Percentiles rank a stretch among this genome's conserved stretches.
phyloP scores from a whole-genome alignment of 2,888 invertebrate genomes.

The Nyleta sp. region DNA sequence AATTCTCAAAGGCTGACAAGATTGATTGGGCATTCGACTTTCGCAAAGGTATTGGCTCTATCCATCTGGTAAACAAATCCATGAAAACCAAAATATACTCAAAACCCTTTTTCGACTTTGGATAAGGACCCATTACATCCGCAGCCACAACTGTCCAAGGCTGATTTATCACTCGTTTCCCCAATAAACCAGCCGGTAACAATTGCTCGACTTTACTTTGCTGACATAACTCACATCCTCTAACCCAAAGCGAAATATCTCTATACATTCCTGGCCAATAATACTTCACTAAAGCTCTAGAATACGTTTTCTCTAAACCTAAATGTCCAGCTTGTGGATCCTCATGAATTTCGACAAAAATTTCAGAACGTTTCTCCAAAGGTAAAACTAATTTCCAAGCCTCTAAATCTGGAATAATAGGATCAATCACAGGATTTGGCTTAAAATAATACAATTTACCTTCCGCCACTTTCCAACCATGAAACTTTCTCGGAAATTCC shows the following conservation, averaged over 20 bases:
- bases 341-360: conserved; percentile 33
- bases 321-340: conserved; percentile 42
- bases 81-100: conserved; percentile 11
- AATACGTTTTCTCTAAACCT: conserved; percentile 18
- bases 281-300: conserved; percentile 8
- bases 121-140: conserved; percentile 70
- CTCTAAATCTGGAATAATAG: conserved; percentile 38
- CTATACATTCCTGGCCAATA: conserved; percentile 51
- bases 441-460: conserved; percentile 47
- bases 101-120: conserved; percentile 28
- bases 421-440: conserved; percentile 31
- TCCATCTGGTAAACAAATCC: conserved; percentile 39
- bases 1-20: conserved; percentile 18
- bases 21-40: conserved; percentile 29
- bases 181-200: conserved; percentile 63
- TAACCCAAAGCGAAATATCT: conserved; percentile 28
- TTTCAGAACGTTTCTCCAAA: conserved; percentile 11
- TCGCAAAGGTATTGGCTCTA: conserved; percentile 17
- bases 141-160: conserved; percentile 65
- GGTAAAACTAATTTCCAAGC: conserved; percentile 64
- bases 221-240: conserved; percentile 18
- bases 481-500: conserved; percentile 20
- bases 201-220: conserved; percentile 37
- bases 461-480: conserved; percentile 42
- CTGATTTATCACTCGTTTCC: conserved; percentile 40